These are phyloP conservation scores for Lepus timidus DNA, from an alignment of 2,113 vertebrate genomes.

Conservation along the genomic window DNA sequence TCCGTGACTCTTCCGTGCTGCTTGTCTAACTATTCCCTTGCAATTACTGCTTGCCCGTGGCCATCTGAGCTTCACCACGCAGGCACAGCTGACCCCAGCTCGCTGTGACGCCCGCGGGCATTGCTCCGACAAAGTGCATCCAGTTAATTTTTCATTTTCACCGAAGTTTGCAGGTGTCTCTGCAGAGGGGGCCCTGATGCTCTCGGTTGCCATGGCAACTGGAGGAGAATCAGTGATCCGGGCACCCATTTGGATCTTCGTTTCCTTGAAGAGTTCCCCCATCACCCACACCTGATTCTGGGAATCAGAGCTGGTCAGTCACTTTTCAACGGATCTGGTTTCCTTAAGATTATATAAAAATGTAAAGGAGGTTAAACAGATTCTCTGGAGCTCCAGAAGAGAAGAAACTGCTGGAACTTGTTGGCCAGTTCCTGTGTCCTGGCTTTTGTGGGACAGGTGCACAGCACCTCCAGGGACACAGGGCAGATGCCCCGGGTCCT, in stretches of 20 bases:
- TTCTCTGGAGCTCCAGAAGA: neutral
- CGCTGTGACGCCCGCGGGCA: neutral
- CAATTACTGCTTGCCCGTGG: neutral
- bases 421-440: neutral
- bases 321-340: neutral
- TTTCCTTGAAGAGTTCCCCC: neutral
- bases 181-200: neutral
- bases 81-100: neutral
- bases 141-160: neutral
- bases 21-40: neutral
- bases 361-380: conserved; percentile 29
- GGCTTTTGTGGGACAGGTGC: neutral
- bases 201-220: conserved; percentile 46
- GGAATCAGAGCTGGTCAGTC: neutral
- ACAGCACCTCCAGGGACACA: neutral
- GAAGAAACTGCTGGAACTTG: neutral
- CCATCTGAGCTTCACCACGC: accelerated
- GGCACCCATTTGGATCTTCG: neutral
- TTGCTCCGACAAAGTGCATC: neutral
- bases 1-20: neutral
- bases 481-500: neutral
- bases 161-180: neutral
- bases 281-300: neutral
- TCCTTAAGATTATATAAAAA: conserved; percentile 52
- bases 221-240: neutral